These are phyloP conservation scores for Tinamus major DNA, from an alignment of 2,797 vertebrate species.

Conservation along the genomic window DNA sequence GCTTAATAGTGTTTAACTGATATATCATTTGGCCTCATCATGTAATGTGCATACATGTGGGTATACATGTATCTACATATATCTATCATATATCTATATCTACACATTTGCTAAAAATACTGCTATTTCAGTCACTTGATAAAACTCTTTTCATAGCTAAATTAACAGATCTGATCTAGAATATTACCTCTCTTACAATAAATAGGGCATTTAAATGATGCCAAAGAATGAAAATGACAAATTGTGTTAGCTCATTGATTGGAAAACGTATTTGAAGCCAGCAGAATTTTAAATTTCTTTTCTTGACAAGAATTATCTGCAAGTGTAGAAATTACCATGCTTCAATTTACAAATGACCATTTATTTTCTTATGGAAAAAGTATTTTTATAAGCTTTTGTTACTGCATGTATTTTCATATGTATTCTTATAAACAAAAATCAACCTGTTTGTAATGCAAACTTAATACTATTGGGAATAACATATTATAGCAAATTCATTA, in stretches of 20 bases:
- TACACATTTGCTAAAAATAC: background rate
- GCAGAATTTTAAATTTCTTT: background rate
- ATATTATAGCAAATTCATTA: background rate
- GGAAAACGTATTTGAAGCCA: background rate
- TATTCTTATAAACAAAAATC: background rate
- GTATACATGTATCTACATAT: background rate
- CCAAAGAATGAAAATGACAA: background rate
- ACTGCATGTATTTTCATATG: background rate
- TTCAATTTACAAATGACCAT: background rate
- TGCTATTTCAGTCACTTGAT: background rate
- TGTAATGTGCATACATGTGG: background rate
- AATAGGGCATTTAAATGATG: background rate
- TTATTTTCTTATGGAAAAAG: background rate
- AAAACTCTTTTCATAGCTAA: background rate
- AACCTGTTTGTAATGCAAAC: background rate
- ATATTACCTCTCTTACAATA: background rate
- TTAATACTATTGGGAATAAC: background rate
- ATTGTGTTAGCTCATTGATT: background rate
- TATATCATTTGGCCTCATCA: background rate
- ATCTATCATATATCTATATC: too few species aligned
- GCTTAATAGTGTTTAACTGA: background rate
- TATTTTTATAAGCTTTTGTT: background rate
- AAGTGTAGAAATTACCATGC: background rate
- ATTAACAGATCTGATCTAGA: background rate
- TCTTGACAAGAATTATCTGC: background rate